Base-by-base conservation (phyloP, 2,888 invertebrate species). In the Scrobipalpa costella region DNA sequence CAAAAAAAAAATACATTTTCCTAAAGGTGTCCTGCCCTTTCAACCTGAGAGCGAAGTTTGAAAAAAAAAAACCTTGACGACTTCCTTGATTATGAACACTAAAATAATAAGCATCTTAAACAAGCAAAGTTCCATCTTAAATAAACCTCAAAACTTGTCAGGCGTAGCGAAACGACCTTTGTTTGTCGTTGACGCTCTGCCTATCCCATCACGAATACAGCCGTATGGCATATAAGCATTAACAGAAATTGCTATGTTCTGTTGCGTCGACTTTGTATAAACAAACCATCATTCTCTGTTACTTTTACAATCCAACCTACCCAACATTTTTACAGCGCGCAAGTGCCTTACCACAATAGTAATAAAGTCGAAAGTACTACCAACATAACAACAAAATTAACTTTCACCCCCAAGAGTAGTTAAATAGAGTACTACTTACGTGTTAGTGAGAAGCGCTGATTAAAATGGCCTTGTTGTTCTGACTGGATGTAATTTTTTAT, bases 301-400 rank as follows among this genome's bases (percentile, higher is more conserved):
- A 52, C 11, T 27, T 52, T 52, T 52, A 52, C 50, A 21, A 52
- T 13, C 50, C 21, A 21, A 52, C 50, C 50, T 52, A 21, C 27
- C 50, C 21, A 11, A 52, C 50, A 13, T 52, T 52, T 52, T 52
- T 52, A 52, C 50, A 52, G 21, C 50, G 9, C 50, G 5, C 3
- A 21, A 52, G 50, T 21, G 50, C 50, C 50, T 52, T 52, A 52
- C 50, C 13, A 21, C 11, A 11, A 21, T n/a, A 8, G 50, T 27
- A 52, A 52, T 52, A 52, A 52, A 52, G 27, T 52, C 13, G 21
- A 52, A 50, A 52, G 27, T 52, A 21, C 50, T 52, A 6, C 11
- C 21, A 52, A 21, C 21, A 21, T 27, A 52, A 52, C 50, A 52
- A 52, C 50, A 52, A 52, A 21, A 52, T 52, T 52, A 52, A 52